Evolutionary conservation across 1,140 invertebrate species (phyloP).

Genomic region (Bathynomus jamesi): DNA sequence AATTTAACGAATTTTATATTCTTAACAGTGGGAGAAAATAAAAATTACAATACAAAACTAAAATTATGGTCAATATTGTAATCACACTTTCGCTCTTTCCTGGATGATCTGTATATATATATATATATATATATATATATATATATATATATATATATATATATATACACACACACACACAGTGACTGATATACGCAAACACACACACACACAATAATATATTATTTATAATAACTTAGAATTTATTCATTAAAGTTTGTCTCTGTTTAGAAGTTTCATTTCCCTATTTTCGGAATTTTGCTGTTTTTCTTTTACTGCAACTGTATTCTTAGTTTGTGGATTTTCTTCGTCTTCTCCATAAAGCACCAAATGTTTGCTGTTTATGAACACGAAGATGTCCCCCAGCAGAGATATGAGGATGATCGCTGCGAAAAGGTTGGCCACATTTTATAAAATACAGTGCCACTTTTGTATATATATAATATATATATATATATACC

Average conservation of each 20-base stretch:
- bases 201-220: constrained; percentile 10
- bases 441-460: not conserved
- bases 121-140: constrained; percentile 11
- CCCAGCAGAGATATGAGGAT: constrained; percentile 12
- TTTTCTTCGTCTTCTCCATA: constrained; percentile 1
- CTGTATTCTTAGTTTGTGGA: not conserved
- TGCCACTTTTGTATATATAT: not conserved
- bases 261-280: too few relatives aligned
- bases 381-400: constrained; percentile 16
- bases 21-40: too few relatives aligned
- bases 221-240: too few relatives aligned
- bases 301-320: too few relatives aligned
- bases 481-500: not conserved
- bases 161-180: constrained; percentile 4
- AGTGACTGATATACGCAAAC: constrained; percentile 1
- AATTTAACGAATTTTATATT: too few relatives aligned
- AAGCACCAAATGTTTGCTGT: constrained; percentile 9
- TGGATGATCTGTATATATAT: not conserved
- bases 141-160: constrained; percentile 4
- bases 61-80: too few relatives aligned
- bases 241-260: too few relatives aligned
- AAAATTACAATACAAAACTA: too few relatives aligned
- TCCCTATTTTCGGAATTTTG: too few relatives aligned
- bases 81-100: not conserved
- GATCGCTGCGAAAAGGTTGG: not conserved